Percentiles rank a stretch among this genome's conserved stretches.
Evolutionary conservation across 2,888 invertebrate genomes (phyloP).

Genomic region (Boloria euphrosyne): DNA sequence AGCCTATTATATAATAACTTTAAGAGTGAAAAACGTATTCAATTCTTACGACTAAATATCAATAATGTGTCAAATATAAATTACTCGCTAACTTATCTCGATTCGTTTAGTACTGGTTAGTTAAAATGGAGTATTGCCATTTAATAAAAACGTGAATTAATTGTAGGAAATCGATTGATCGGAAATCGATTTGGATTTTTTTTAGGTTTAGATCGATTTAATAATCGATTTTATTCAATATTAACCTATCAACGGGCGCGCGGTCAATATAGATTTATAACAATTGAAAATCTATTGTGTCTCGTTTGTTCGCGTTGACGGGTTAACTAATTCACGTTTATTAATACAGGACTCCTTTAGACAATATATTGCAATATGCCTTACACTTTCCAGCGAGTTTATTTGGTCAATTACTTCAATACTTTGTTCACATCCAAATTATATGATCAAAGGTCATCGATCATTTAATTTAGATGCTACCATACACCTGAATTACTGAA

Average conservation of each 20-base stretch:
- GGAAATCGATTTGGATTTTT: too few relatives aligned
- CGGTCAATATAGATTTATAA: too few relatives aligned
- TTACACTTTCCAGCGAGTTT: neutral
- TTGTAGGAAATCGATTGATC: neutral
- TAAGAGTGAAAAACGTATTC: slow-evolving; percentile 58
- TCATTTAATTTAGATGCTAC: slow-evolving; percentile 52
- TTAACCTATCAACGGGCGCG: too few relatives aligned
- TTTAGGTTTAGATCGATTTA: neutral
- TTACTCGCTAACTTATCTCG: slow-evolving; percentile 29
- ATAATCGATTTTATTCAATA: neutral
- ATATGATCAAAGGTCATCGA: slow-evolving; percentile 57
- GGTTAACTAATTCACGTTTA: slow-evolving; percentile 3
- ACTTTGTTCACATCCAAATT: slow-evolving; percentile 45
- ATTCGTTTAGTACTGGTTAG: slow-evolving; percentile 3
- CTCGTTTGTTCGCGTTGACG: too few relatives aligned
- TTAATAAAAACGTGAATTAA: slow-evolving; percentile 3
- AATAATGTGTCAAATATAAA: slow-evolving; percentile 35
- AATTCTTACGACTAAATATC: slow-evolving; percentile 30
- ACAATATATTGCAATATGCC: slow-evolving; percentile 6
- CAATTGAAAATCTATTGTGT: too few relatives aligned
- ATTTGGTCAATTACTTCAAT: slow-evolving; percentile 31
- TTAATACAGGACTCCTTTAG: neutral
- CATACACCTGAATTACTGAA: slow-evolving; percentile 6
- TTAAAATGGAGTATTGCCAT: neutral
- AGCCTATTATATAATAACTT: slow-evolving; percentile 50